Percentiles rank a stretch among this genome's conserved stretches.
These are phyloP conservation scores for Kryphioiulus occultus DNA, from an alignment of 2,888 invertebrate genomes.

Conservation along the genomic window DNA sequence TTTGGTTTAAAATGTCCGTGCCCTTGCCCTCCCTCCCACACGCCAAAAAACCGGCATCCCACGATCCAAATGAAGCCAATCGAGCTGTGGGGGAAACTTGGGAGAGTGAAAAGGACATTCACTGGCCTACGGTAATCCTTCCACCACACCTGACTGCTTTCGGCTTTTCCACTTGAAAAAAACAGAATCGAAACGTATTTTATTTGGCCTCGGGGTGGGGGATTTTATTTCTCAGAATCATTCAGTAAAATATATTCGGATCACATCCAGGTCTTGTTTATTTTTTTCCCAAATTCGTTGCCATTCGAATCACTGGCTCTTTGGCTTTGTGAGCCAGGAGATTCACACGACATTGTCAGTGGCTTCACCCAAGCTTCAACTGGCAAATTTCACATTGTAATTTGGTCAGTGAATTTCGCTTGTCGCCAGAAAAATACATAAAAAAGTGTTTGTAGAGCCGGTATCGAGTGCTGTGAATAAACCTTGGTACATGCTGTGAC, in stretches of 20 bases:
- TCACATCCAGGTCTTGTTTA: background rate
- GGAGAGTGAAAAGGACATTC: conserved; percentile 3
- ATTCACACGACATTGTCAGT: conserved; percentile 17
- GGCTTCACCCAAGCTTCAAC: conserved; percentile 5
- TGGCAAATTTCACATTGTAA: background rate
- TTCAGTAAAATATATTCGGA: background rate
- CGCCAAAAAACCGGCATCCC: conserved; percentile 13
- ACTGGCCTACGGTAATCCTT: conserved; percentile 6
- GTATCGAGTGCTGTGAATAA: too few species aligned
- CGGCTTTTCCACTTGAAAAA: conserved; percentile 4
- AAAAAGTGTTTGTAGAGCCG: too few species aligned
- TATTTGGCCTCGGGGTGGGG: background rate
- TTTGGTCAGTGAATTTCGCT: background rate
- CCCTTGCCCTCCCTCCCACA: conserved; percentile 11
- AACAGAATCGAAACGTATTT: conserved; percentile 20
- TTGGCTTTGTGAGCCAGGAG: background rate
- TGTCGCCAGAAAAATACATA: background rate
- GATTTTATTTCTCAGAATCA: conserved; percentile 20
- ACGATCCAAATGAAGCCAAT: conserved; percentile 2
- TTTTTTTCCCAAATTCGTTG: background rate
- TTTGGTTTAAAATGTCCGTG: conserved; percentile 17
- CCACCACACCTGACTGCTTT: conserved; percentile 14
- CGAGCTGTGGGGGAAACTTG: conserved; percentile 12
- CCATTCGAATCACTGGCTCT: conserved; percentile 13
- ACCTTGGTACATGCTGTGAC: too few species aligned